Conservation (phyloP, 2,113 vertebrate species). For the Pituophis catenifer region DNA sequence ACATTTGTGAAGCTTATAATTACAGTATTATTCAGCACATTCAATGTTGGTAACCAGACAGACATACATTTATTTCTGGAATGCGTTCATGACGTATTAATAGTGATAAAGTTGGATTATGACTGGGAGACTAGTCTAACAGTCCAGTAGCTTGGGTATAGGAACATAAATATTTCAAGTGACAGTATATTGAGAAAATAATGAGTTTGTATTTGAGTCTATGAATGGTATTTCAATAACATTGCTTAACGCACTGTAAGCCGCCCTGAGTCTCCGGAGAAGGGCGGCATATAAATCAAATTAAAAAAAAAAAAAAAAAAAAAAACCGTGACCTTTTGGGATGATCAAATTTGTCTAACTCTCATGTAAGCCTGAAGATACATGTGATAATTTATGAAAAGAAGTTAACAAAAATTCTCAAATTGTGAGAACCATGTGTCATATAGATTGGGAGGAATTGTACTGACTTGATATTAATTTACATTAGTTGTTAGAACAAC, state of each 20-base stretch:
- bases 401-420: background rate
- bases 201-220: background rate
- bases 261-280: no score
- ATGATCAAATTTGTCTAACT: background rate
- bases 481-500: background rate
- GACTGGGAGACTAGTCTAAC: background rate
- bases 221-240: background rate
- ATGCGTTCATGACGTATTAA: background rate
- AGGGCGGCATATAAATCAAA: no score
- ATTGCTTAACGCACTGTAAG: no score
- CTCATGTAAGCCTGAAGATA: background rate
- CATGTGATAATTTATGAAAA: background rate
- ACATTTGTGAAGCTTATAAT: background rate
- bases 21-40: background rate
- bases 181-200: background rate
- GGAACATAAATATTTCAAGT: background rate
- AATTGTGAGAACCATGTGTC: background rate
- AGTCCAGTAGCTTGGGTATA: background rate
- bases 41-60: background rate
- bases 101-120: background rate
- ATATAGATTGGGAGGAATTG: background rate
- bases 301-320: no score
- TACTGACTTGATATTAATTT: background rate
- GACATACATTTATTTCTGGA: background rate
- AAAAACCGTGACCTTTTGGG: background rate